Percentiles rank a stretch among this genome's conserved stretches.
Evolutionary conservation across 2,888 invertebrate species (phyloP).

Genomic region (Plagiodera versicolora): DNA sequence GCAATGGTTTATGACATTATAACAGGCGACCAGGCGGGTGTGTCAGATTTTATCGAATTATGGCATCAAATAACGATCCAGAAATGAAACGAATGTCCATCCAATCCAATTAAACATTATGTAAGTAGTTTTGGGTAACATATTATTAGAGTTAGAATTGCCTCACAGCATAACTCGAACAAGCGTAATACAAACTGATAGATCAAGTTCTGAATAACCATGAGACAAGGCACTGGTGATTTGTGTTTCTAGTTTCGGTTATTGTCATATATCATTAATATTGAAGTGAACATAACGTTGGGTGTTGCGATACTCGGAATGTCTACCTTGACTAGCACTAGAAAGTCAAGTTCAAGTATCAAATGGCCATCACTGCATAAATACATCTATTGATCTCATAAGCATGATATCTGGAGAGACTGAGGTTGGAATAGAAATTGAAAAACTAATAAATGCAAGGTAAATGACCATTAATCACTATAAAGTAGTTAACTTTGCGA

Average conservation of each 20-base stretch:
- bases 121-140: background rate
- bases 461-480: too few species aligned
- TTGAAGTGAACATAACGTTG: background rate
- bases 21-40: background rate
- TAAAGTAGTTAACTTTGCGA: too few species aligned
- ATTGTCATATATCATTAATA: background rate
- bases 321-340: background rate
- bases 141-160: background rate
- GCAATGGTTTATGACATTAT: background rate
- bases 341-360: background rate
- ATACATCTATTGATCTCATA: too few species aligned
- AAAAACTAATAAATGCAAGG: too few species aligned
- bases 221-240: background rate
- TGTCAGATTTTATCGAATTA: background rate
- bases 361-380: background rate
- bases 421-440: too few species aligned
- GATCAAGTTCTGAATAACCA: background rate
- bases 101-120: background rate
- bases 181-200: background rate
- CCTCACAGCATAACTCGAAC: background rate
- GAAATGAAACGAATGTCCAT: background rate
- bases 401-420: too few species aligned
- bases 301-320: background rate
- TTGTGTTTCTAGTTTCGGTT: background rate
- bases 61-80: slow-evolving; percentile 1